These are phyloP conservation scores for Podargus strigoides DNA, from an alignment of 2,797 vertebrate species.

Conservation along the genomic window DNA sequence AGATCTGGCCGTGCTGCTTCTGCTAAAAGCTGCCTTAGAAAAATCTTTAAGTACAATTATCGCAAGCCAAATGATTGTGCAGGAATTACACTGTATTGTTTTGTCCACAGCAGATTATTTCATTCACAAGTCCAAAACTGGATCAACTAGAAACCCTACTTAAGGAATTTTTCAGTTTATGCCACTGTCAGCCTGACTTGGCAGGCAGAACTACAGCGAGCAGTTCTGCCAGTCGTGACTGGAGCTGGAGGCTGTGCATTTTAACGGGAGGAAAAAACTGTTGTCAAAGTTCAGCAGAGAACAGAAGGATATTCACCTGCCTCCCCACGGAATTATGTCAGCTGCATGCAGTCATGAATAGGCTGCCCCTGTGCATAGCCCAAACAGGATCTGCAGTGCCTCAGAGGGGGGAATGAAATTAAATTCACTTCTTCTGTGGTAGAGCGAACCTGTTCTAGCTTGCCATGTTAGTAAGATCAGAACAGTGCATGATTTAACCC, in stretches of 20 bases:
- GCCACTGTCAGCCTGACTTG: neutral
- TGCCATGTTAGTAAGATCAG: neutral
- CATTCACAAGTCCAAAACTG: slow-evolving; percentile 8
- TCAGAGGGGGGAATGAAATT: neutral
- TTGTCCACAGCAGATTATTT: slow-evolving; percentile 17
- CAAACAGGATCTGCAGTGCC: neutral
- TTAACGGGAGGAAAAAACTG: neutral
- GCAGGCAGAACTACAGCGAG: neutral
- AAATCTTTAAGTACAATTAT: slow-evolving; percentile 9
- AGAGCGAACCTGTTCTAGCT: neutral
- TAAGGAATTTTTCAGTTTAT: neutral
- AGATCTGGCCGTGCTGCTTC: neutral
- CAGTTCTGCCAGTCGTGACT: neutral
- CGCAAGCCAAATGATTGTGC: neutral
- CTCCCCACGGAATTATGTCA: neutral
- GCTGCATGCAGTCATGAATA: neutral
- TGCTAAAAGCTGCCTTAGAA: slow-evolving; percentile 27
- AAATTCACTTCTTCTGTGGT: neutral
- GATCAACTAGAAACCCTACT: slow-evolving; percentile 12
- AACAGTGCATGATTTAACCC: neutral
- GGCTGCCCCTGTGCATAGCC: neutral
- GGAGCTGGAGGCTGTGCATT: neutral
- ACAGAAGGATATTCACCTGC: neutral
- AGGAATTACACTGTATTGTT: slow-evolving; percentile 15
- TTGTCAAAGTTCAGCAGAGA: neutral